Conservation (phyloP, 2,113 vertebrate species). For the Vombatus ursinus region DNA sequence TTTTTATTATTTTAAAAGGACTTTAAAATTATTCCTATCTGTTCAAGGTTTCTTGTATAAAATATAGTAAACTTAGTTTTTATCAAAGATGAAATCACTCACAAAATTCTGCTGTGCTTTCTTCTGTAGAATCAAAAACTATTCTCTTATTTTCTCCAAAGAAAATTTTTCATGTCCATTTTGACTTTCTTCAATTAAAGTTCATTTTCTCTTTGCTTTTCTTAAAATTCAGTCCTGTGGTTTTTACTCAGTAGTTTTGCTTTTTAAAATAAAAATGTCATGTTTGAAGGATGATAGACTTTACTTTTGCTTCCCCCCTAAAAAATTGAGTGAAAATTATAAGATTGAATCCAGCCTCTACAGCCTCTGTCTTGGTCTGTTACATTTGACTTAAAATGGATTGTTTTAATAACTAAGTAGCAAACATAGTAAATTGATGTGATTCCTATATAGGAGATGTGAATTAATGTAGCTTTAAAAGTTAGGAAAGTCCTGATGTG, state of each 20-base stretch:
- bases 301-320: background rate
- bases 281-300: conserved; percentile 11
- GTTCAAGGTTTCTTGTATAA: background rate
- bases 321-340: conserved; percentile 34
- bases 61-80: conserved; percentile 16
- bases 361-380: conserved; percentile 48
- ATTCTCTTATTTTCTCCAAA: background rate
- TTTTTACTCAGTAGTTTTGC: background rate
- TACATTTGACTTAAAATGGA: conserved; percentile 36
- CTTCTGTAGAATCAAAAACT: background rate
- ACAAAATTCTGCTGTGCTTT: conserved; percentile 16
- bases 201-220: background rate
- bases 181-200: background rate
- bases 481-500: background rate
- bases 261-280: background rate
- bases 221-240: background rate
- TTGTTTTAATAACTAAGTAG: background rate
- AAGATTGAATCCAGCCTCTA: conserved; percentile 39
- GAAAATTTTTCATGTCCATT: background rate
- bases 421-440: background rate
- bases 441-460: background rate
- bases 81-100: background rate
- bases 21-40: conserved; percentile 12
- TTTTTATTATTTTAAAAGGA: conserved; percentile 15
- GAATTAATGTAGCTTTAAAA: background rate